Base-by-base conservation (phyloP, 2,888 invertebrate genomes). In the Dryomyza anilis region DNA sequence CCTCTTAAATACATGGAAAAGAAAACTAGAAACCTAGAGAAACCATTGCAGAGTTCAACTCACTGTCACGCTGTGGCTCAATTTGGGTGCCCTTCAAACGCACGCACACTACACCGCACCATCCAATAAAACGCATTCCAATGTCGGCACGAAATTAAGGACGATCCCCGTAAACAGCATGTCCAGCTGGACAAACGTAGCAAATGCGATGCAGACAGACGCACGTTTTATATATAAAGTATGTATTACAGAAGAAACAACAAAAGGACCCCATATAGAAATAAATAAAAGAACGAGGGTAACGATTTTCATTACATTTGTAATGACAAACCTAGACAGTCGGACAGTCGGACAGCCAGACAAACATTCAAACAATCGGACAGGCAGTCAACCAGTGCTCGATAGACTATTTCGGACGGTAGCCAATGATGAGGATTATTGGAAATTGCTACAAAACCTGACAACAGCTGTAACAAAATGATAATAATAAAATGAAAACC, bases 81-180 rank as follows among this genome's bases (percentile, higher is more conserved):
- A n/a, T n/a, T 19, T 19, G 27, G 30, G 10, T 2, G 21, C 23
- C 43, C 39, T 25, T 48, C 60, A 59, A 57, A 63, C 39, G 59
- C 19, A 57, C 67, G n/a, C n/a, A n/a, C n/a, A n/a, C n/a, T n/a
- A n/a, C n/a, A n/a, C n/a, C n/a, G n/a, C n/a, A n/a, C n/a, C n/a
- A 68, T 68, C 70, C 64, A 70, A 70, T 70, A 70, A 69, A 68
- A 67, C 65, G 62, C 68, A 70, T 68, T 67, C 67, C 70, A 68
- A 68, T 69, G 66, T 63, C 63, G 48, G 46, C 64, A 50, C 57
- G 57, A 63, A 66, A 63, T 66, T 53, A 63, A 63, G 55, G 23
- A 53, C 16, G 7, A 16, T 43, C 23, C n/a, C n/a, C n/a, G n/a
- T n/a, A n/a, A n/a, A n/a, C n/a, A n/a, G n/a, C n/a, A n/a, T n/a